These are phyloP conservation scores for Aegypius monachus DNA, from an alignment of 2,113 vertebrate genomes.

Conservation along the genomic window DNA sequence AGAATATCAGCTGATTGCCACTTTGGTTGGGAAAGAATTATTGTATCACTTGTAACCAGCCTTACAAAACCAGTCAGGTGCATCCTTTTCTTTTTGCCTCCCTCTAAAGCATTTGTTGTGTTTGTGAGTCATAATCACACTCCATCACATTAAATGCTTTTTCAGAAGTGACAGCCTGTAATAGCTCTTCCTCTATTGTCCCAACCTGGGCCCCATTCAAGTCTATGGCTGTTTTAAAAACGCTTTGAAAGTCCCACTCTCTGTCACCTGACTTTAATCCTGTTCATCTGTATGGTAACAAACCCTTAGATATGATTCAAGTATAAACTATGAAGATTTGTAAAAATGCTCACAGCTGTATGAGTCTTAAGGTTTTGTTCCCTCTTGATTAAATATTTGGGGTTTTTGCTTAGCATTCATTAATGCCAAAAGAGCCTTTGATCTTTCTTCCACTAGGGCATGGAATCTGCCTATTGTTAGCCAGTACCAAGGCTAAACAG, in stretches of 20 bases:
- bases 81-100: neutral
- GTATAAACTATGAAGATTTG: neutral
- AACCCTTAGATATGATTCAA: neutral
- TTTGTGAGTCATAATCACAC: slow-evolving; percentile 13
- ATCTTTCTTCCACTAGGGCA: slow-evolving; percentile 27
- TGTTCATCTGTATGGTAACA: neutral
- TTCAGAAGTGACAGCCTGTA: neutral
- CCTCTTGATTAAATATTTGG: slow-evolving; percentile 52
- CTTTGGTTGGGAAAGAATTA: neutral
- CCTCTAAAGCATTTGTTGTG: neutral
- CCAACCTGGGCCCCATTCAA: neutral
- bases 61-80: slow-evolving; percentile 8
- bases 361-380: neutral
- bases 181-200: neutral
- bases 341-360: slow-evolving; percentile 7
- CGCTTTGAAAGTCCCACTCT: neutral
- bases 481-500: slow-evolving; percentile 14
- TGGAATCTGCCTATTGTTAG: slow-evolving; percentile 47
- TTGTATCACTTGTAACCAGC: neutral
- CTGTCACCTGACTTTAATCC: neutral
- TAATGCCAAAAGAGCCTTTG: slow-evolving; percentile 40
- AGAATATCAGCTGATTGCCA: neutral
- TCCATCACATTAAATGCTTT: neutral
- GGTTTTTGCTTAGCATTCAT: slow-evolving; percentile 11
- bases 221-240: neutral